Percentiles rank a stretch among this genome's conserved stretches.
phyloP scores from a whole-genome alignment of 2,888 invertebrate genomes.

The Thalpophila matura region DNA sequence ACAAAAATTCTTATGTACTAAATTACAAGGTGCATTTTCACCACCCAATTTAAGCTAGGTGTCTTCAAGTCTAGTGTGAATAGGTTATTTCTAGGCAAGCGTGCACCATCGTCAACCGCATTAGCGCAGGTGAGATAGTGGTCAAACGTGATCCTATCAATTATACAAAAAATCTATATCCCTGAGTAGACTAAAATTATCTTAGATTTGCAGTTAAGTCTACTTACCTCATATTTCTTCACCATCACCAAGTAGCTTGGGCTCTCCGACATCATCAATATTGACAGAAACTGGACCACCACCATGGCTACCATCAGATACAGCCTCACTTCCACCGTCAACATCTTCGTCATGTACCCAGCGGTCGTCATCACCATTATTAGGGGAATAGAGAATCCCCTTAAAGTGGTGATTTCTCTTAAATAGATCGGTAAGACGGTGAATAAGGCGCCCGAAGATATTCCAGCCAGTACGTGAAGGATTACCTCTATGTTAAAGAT shows the following conservation, averaged over 20 bases:
- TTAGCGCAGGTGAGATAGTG: no score
- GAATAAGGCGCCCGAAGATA: slow-evolving; percentile 78
- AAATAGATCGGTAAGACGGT: slow-evolving; percentile 79
- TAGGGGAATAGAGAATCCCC: slow-evolving; percentile 71
- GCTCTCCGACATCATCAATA: slow-evolving; percentile 76
- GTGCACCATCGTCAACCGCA: no score
- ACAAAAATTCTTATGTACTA: no score
- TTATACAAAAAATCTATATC: no score
- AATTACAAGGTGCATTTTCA: no score
- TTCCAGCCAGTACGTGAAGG: slow-evolving; percentile 76
- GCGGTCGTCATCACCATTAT: slow-evolving; percentile 74
- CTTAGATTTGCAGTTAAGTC: no score
- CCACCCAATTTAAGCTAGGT: no score
- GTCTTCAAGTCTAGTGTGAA: no score
- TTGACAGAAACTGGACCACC: slow-evolving; percentile 72
- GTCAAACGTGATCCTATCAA: slow-evolving; percentile 9
- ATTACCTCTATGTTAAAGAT: slow-evolving; percentile 59
- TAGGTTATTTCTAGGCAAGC: no score
- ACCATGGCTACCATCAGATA: slow-evolving; percentile 77
- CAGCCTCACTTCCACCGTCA: slow-evolving; percentile 71
- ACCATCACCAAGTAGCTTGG: slow-evolving; percentile 79
- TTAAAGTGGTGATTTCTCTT: slow-evolving; percentile 71
- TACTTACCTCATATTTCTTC: slow-evolving; percentile 77
- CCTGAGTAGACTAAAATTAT: no score
- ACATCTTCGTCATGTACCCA: slow-evolving; percentile 76